phyloP scores from a whole-genome alignment of 1,140 invertebrate genomes.

The Laupala kohalensis region DNA sequence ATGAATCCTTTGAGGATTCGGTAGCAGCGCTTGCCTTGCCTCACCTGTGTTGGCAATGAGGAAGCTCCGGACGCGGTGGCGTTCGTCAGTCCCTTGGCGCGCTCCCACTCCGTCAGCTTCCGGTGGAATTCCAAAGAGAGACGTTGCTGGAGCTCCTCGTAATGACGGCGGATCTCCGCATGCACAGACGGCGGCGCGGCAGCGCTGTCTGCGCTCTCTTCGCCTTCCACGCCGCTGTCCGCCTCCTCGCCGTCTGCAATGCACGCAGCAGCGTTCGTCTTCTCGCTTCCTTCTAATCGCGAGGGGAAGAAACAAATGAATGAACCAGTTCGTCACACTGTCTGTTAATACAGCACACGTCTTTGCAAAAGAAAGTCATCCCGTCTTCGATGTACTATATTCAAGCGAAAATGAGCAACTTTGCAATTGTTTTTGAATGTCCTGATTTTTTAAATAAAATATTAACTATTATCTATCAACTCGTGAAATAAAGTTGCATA shows the following conservation, averaged over 20 bases:
- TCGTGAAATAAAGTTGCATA: no score
- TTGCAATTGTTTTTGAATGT: no score
- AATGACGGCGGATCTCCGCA: conserved; percentile 41
- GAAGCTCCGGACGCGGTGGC: conserved; percentile 15
- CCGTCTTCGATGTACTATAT: no score
- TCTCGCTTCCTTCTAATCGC: conserved; percentile 11
- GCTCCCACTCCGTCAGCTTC: conserved; percentile 60
- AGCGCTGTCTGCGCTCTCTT: neutral
- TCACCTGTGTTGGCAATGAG: conserved; percentile 1
- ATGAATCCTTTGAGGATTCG: no score
- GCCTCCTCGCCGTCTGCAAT: conserved; percentile 13
- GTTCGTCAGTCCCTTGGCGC: conserved; percentile 32
- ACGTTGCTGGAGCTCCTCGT: conserved; percentile 49
- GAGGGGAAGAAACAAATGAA: neutral
- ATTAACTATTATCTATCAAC: no score
- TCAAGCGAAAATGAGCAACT: no score
- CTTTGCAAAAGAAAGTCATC: no score
- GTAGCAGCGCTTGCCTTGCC: no score
- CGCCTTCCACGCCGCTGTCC: neutral
- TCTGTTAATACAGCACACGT: neutral
- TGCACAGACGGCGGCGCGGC: conserved; percentile 22
- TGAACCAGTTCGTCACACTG: neutral
- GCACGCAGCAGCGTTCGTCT: conserved; percentile 18
- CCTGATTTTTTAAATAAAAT: no score
- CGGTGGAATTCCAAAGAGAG: conserved; percentile 55